Conservation (phyloP, 2,888 invertebrate genomes). For the Brenthis daphne region DNA sequence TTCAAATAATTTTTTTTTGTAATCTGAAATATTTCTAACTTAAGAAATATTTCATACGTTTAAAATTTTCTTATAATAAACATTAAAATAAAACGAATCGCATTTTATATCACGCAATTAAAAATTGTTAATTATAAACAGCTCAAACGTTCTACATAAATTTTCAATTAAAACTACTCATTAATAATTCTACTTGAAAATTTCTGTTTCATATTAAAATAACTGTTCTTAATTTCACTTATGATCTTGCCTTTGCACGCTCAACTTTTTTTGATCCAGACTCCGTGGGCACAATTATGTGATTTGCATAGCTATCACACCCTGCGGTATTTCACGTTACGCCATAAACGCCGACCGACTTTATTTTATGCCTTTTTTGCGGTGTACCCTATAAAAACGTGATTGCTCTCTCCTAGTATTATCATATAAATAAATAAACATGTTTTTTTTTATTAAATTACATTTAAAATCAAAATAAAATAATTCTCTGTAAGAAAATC, state of each 20-base stretch:
- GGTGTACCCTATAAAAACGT: constrained; percentile 36
- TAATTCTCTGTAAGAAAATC: too few relatives aligned
- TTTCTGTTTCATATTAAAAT: constrained; percentile 29
- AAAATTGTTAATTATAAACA: background rate
- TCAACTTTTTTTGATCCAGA: constrained; percentile 43
- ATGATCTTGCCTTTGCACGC: constrained; percentile 26
- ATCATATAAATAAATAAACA: constrained; percentile 30
- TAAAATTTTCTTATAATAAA: too few relatives aligned
- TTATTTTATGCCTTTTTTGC: constrained; percentile 46
- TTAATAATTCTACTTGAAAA: constrained; percentile 27
- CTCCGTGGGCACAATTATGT: constrained; percentile 56
- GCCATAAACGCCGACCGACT: constrained; percentile 41
- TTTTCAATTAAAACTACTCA: constrained; percentile 22
- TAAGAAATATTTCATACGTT: too few relatives aligned
- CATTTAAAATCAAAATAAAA: background rate
- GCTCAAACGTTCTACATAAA: background rate
- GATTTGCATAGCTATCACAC: constrained; percentile 62
- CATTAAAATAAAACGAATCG: too few relatives aligned
- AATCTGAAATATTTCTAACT: too few relatives aligned
- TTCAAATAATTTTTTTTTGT: too few relatives aligned
- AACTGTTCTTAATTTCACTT: constrained; percentile 31
- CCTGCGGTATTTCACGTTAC: constrained; percentile 39
- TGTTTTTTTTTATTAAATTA: constrained; percentile 11
- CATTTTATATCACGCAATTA: background rate
- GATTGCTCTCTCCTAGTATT: constrained; percentile 31